Percentiles rank a stretch among this genome's conserved stretches.
These are phyloP conservation scores for Turritopsis rubra DNA, from an alignment of 30 jellyfish, hydroid and myxozoan genomes.

Conservation along the genomic window DNA sequence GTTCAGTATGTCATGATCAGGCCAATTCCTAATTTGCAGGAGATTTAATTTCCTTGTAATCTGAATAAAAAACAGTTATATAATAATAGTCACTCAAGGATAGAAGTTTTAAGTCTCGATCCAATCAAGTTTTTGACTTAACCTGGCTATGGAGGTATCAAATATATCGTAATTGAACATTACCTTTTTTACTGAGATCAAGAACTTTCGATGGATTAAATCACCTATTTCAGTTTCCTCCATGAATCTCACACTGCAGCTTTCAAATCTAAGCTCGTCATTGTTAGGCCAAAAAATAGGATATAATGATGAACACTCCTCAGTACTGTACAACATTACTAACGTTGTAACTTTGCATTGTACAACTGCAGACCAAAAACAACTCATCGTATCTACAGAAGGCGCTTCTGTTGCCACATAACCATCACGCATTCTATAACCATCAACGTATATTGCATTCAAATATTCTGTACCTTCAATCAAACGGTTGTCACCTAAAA, in stretches of 20 bases:
- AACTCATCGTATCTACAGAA: neutral
- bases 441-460: constrained; percentile 26
- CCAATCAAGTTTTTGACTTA: too few species aligned
- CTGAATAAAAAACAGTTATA: neutral
- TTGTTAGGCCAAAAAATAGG: too few species aligned
- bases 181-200: neutral
- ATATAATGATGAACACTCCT: neutral
- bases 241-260: too few species aligned
- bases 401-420: constrained; percentile 20
- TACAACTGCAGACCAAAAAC: constrained; percentile 7
- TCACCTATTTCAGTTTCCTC: too few species aligned
- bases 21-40: too few species aligned
- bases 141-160: too few species aligned
- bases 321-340: neutral
- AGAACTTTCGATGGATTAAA: too few species aligned
- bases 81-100: too few species aligned
- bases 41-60: neutral
- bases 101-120: too few species aligned
- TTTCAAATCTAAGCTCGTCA: too few species aligned
- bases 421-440: constrained; percentile 15
- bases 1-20: too few species aligned
- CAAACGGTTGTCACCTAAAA: neutral
- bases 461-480: neutral
- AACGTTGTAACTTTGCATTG: constrained; percentile 11
- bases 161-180: too few species aligned